Evolutionary conservation across 1,140 invertebrate genomes (phyloP).

Genomic region (Listronotus oregonensis): DNA sequence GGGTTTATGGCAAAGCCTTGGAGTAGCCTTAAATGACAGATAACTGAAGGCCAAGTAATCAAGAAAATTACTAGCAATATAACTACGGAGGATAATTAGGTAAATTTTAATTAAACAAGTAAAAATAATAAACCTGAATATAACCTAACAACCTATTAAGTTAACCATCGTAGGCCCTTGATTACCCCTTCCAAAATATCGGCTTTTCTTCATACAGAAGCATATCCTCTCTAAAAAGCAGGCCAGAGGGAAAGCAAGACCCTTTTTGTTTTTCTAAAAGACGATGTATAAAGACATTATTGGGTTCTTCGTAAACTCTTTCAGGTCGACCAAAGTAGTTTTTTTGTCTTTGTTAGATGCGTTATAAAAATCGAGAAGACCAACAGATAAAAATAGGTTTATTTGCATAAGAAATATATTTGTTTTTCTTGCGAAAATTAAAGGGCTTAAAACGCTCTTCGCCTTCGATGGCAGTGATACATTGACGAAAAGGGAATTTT

Average conservation of each 20-base stretch:
- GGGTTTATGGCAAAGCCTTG: too few species aligned
- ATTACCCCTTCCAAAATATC: constrained; percentile 15
- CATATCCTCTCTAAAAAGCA: constrained; percentile 18
- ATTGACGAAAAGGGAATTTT: constrained; percentile 31
- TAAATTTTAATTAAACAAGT: too few species aligned
- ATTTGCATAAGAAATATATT: not conserved
- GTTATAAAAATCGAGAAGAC: not conserved
- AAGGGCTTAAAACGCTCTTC: constrained; percentile 18
- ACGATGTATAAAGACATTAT: constrained; percentile 29
- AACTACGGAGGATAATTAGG: too few species aligned
- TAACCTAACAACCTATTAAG: not conserved
- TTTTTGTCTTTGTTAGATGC: not conserved
- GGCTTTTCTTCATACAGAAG: constrained; percentile 12
- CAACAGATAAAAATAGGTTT: not conserved
- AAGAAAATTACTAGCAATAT: too few species aligned
- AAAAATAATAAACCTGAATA: too few species aligned
- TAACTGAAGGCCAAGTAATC: too few species aligned
- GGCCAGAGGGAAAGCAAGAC: constrained; percentile 1
- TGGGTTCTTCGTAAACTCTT: not conserved
- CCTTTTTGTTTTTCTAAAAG: constrained; percentile 25
- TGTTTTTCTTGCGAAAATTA: constrained; percentile 20
- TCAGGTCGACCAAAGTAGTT: constrained; percentile 7
- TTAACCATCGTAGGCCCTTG: constrained; percentile 10
- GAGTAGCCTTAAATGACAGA: too few species aligned
- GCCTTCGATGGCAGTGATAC: constrained; percentile 25